These are phyloP conservation scores for Saccostrea echinata DNA, from an alignment of 1,140 invertebrate genomes.

Conservation along the genomic window DNA sequence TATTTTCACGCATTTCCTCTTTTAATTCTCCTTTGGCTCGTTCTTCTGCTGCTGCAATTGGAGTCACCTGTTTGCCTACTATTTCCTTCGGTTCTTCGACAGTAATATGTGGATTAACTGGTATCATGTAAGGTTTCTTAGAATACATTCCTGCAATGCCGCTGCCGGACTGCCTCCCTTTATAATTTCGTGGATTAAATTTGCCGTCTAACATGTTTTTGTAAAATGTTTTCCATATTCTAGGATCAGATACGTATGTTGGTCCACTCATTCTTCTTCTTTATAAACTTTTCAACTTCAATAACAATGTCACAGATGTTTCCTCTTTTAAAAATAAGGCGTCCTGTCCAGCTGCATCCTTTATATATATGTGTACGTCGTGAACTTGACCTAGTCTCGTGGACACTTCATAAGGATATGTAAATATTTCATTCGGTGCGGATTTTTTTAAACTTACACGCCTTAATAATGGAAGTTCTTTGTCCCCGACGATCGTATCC, in stretches of 20 bases:
- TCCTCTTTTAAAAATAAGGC: conserved; percentile 39
- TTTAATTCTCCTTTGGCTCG: conserved; percentile 43
- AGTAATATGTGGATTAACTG: conserved; percentile 25
- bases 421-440: neutral
- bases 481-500: conserved; percentile 41
- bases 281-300: conserved; percentile 26
- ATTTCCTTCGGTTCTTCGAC: neutral
- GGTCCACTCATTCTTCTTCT: conserved; percentile 41
- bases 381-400: conserved; percentile 34
- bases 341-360: neutral
- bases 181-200: conserved; percentile 34
- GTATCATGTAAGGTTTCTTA: conserved; percentile 49
- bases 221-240: conserved; percentile 45
- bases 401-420: conserved; percentile 40
- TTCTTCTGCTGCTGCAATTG: conserved; percentile 43
- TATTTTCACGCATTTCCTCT: neutral
- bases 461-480: conserved; percentile 32
- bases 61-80: conserved; percentile 42
- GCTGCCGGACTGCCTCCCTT: conserved; percentile 28
- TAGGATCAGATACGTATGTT: conserved; percentile 46
- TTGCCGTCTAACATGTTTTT: conserved; percentile 36
- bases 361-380: conserved; percentile 54
- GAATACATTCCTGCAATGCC: conserved; percentile 31
- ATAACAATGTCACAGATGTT: conserved; percentile 38
- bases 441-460: conserved; percentile 19